These are phyloP conservation scores for Barnardius zonarius DNA, from an alignment of 2,113 vertebrate species.

Conservation along the genomic window DNA sequence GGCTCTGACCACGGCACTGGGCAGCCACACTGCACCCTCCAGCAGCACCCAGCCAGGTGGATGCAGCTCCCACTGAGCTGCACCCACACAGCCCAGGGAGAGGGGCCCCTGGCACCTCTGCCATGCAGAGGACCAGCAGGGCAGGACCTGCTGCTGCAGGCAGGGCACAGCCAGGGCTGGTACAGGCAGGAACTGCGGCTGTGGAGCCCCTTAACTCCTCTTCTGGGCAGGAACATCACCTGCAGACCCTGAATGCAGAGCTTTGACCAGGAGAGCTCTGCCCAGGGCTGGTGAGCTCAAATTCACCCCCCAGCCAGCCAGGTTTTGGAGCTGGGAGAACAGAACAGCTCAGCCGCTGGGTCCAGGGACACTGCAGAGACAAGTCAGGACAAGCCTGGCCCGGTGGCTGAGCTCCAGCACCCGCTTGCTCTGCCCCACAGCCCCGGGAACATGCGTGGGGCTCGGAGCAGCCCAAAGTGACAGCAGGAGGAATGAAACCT, in stretches of 20 bases:
- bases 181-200: neutral
- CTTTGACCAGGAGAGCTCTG: fast-evolving
- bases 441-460: neutral
- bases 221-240: neutral
- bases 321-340: neutral
- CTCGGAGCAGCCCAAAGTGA: fast-evolving
- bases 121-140: fast-evolving
- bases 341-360: neutral
- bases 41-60: neutral
- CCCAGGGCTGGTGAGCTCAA: neutral
- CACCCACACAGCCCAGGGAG: neutral
- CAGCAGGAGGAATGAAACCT: neutral
- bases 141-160: neutral
- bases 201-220: neutral
- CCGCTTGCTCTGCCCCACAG: neutral
- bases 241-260: neutral
- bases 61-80: fast-evolving
- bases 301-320: neutral
- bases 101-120: neutral
- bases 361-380: neutral
- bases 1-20: fast-evolving
- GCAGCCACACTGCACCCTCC: neutral
- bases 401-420: neutral
- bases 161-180: neutral
- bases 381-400: neutral